Conservation (phyloP, 1,140 invertebrate genomes). For the Hermatobates lingyangjiaoensis region DNA sequence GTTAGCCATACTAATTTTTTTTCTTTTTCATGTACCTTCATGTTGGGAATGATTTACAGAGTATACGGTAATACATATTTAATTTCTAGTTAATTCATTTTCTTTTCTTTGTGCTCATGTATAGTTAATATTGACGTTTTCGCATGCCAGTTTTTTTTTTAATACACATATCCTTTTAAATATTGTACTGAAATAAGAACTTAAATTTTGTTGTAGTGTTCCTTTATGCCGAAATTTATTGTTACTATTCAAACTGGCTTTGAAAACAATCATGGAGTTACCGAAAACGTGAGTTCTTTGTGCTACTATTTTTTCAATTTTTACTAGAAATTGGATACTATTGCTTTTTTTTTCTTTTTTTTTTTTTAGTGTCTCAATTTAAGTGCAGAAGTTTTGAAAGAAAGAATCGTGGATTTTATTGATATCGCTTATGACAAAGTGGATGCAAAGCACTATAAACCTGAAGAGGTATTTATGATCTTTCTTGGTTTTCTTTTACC, state of each 20-base stretch:
- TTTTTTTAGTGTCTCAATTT: constrained; percentile 51
- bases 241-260: constrained; percentile 77
- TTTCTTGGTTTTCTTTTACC: neutral
- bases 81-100: neutral
- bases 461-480: constrained; percentile 40
- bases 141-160: neutral
- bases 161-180: neutral
- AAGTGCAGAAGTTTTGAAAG: constrained; percentile 47
- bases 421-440: constrained; percentile 82
- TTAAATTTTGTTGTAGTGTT: constrained; percentile 48
- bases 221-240: constrained; percentile 73
- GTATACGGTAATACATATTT: constrained; percentile 24
- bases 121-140: neutral
- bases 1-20: too few species aligned
- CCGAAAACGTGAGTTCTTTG: constrained; percentile 61
- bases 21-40: too few species aligned
- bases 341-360: constrained; percentile 7
- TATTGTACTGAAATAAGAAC: neutral
- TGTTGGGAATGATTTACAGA: too few species aligned
- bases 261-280: constrained; percentile 73
- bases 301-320: constrained; percentile 6
- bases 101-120: neutral
- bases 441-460: constrained; percentile 69
- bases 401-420: constrained; percentile 54
- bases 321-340: constrained; percentile 3